Base-by-base conservation (phyloP, 2,113 vertebrate species). In the Cairina moschata region DNA sequence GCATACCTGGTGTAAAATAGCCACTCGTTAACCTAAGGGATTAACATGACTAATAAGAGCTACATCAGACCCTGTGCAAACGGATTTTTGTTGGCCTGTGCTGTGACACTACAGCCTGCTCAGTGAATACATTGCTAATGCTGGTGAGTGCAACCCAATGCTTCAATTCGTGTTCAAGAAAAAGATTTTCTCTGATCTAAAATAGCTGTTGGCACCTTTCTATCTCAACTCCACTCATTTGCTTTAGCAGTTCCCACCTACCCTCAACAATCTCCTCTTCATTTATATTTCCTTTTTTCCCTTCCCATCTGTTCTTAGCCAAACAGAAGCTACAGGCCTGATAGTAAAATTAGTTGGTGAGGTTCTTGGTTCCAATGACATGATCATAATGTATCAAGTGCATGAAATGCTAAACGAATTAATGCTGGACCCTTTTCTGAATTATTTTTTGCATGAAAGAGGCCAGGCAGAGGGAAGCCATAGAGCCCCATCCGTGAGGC, bases 251-350 rank as follows among this genome's bases (percentile, higher is more conserved):
- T 48, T 97, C 88, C 88, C 90, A 95, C 91, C 82, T 94, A 89
- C 94, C 88, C 80, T 93, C 94, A 94, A 72, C 90, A 86, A 93
- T 83, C 78, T 74, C 88, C 89, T 91, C 87, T 91, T 93, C 79
- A 38, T 88, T 76, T 96, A 74, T 84, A 91, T 74, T 94, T 95
- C 92, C 94, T 93, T 92, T 92, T 91, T 86, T 59, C 68, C 88
- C 46, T 95, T 94, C 87, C 94, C 88, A 95, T 95, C 94, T 97
- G 91, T 85, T 96, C 88, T 71, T 95, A 90, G 71, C 68, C 82
- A 95, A 94, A 93, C 16, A 96, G 79, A 90, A 91, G 59, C 65
- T 77, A 83, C 52, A 92, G 59, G 71, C 91, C 75, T 40, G 68
- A 88, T 86, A 88, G 75, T 86, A 93, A 96, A 91, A 87, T 88